These are phyloP conservation scores for Mesorhabditis spiculigera DNA, from an alignment of 2,888 invertebrate genomes.

Conservation along the genomic window DNA sequence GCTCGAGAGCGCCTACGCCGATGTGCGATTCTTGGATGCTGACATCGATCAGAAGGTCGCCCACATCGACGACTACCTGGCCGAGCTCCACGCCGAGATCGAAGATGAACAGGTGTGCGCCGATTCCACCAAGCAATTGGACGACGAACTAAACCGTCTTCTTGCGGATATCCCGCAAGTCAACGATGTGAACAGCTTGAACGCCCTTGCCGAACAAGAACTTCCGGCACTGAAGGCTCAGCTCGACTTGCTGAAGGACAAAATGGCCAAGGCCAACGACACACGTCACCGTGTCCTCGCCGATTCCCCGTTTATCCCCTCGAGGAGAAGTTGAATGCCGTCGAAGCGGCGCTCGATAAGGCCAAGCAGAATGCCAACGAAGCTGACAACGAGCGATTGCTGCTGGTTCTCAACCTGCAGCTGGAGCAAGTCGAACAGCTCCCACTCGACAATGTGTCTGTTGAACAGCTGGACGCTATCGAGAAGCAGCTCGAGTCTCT, in stretches of 20 bases:
- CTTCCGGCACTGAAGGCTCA: slow-evolving; percentile 31
- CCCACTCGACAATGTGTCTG: too few species aligned
- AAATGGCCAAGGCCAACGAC: slow-evolving; percentile 19
- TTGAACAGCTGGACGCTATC: too few species aligned
- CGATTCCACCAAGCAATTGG: slow-evolving; percentile 32
- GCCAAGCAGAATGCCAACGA: too few species aligned
- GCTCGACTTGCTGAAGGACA: slow-evolving; percentile 26
- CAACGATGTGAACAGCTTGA: too few species aligned
- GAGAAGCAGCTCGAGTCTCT: too few species aligned
- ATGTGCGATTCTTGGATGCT: slow-evolving; percentile 45
- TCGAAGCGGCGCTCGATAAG: too few species aligned
- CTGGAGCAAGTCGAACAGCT: too few species aligned
- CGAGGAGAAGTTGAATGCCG: too few species aligned
- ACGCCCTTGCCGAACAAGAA: slow-evolving; percentile 10
- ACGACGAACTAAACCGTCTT: slow-evolving; percentile 22
- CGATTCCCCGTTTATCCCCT: slow-evolving; percentile 18
- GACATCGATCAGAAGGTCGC: slow-evolving; percentile 41
- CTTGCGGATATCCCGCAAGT: slow-evolving; percentile 18
- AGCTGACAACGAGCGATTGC: too few species aligned
- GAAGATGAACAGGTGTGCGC: slow-evolving; percentile 30
- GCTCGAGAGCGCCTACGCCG: too few species aligned
- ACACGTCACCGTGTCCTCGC: slow-evolving; percentile 26
- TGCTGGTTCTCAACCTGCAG: too few species aligned
- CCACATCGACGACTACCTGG: slow-evolving; percentile 35
- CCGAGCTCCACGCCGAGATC: slow-evolving; percentile 26